Evolutionary conservation across 1,140 invertebrate genomes (phyloP).

Genomic region (Acromyrmex heyeri): DNA sequence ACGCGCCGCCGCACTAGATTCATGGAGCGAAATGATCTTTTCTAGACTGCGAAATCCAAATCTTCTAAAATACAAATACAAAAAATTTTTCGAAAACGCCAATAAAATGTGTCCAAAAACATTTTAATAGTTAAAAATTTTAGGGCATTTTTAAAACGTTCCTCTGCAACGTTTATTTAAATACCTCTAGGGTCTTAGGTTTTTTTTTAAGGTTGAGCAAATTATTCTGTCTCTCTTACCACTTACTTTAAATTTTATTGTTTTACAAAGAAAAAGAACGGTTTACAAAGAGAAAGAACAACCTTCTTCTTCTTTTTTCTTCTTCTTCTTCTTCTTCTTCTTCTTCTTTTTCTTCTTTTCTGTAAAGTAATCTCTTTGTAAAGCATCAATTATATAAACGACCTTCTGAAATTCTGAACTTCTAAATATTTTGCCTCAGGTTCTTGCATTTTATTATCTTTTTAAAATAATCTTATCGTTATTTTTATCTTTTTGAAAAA

Average conservation of each 20-base stretch:
- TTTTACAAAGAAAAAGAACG: background rate
- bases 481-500: too few relatives aligned
- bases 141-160: background rate
- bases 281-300: background rate
- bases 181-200: background rate
- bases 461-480: background rate
- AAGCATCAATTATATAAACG: too few relatives aligned
- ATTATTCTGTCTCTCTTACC: background rate
- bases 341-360: too few relatives aligned
- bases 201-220: background rate
- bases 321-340: too few relatives aligned
- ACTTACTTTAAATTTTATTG: background rate
- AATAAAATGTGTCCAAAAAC: background rate
- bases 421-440: background rate
- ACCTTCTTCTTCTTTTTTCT: too few relatives aligned
- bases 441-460: background rate
- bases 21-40: background rate
- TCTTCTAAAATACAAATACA: background rate
- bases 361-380: too few relatives aligned
- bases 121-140: background rate
- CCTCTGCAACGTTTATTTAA: background rate
- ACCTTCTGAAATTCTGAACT: background rate
- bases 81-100: background rate
- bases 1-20: conserved; percentile 37
- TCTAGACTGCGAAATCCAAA: background rate